These are phyloP conservation scores for Drosophila truncata DNA, from an alignment of 1,140 invertebrate species.

Conservation along the genomic window DNA sequence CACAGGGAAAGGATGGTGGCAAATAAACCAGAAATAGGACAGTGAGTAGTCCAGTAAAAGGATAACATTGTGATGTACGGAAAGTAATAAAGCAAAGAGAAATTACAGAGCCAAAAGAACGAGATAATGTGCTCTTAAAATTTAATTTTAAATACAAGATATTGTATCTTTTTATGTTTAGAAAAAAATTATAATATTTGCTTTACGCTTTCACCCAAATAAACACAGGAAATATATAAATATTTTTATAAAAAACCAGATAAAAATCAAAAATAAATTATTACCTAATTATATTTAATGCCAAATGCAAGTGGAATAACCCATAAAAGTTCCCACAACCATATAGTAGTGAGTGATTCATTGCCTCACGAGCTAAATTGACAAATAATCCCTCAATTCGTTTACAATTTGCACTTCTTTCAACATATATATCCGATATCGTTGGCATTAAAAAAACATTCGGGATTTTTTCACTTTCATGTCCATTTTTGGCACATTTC, in stretches of 20 bases:
- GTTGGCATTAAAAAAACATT: conserved; percentile 33
- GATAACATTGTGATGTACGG: not conserved
- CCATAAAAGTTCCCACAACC: not conserved
- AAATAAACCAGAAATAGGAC: not conserved
- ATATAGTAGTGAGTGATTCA: not conserved
- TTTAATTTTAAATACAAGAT: not conserved
- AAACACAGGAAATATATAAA: no score
- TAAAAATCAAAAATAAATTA: not conserved
- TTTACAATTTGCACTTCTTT: conserved; percentile 14
- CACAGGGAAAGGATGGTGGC: not conserved
- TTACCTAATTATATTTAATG: not conserved
- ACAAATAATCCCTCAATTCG: conserved; percentile 26
- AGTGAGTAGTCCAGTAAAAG: not conserved
- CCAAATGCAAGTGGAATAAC: not conserved
- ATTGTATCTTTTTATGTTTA: not conserved
- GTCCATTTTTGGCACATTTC: conserved; percentile 71
- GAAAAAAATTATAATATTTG: no score
- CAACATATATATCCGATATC: conserved; percentile 13
- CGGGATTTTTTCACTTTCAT: conserved; percentile 26
- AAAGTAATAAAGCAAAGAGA: not conserved
- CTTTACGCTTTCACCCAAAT: not conserved
- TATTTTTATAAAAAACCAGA: no score
- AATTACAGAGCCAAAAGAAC: not conserved
- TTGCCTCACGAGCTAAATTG: conserved; percentile 5
- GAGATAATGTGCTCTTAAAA: not conserved